Base-by-base conservation (phyloP, 2,888 invertebrate genomes). In the Holacanthella duospinosa region DNA sequence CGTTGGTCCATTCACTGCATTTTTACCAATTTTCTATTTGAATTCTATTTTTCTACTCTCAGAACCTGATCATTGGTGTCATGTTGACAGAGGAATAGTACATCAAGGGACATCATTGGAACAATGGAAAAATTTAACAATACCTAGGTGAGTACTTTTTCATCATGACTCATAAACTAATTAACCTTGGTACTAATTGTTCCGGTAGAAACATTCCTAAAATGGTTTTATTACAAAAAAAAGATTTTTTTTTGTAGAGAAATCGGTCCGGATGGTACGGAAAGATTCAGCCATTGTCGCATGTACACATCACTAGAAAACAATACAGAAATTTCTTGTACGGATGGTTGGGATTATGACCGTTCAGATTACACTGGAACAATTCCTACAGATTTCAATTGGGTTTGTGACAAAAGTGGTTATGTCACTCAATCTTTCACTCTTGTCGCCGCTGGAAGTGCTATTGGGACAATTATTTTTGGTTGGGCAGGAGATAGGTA, bases 311-410 rank as follows among this genome's bases (percentile, higher is more conserved):
- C 9, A 12, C 6, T n/a, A 53, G 53, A 21, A 9, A 53, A 24
- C n/a, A 6, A 53, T n/a, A 36, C 53, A 6, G 4, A 58, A n/a
- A 28, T 19, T 9, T n/a, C 58, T 19, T 58, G 58, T 36, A 36
- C n/a, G 4, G 2, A 79, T 72, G 83, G 83, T 27, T 82, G 80
- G 79, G 80, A 79, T 65, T 83, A 81, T 74, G 82, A 83, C 75
- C 75, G 72, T 63, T 78, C 77, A 2, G 82, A 82, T 80, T 83
- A 80, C 73, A 75, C 75, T 36, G 73, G 74, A 65, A 82, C 83
- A 19, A 78, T 80, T 61, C 78, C 80, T 6, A 78, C 80, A 2
- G 76, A 80, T 64, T 78, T 81, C 74, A 72, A 82, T 74, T 83
- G 83, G 83, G 81, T 83, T 21, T 83, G 83, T 72, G 79, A 79